Evolutionary conservation across 2,797 vertebrate genomes (phyloP), one percentile per base, ranked within the genome.

Genomic region (Xerus rutilus): DNA sequence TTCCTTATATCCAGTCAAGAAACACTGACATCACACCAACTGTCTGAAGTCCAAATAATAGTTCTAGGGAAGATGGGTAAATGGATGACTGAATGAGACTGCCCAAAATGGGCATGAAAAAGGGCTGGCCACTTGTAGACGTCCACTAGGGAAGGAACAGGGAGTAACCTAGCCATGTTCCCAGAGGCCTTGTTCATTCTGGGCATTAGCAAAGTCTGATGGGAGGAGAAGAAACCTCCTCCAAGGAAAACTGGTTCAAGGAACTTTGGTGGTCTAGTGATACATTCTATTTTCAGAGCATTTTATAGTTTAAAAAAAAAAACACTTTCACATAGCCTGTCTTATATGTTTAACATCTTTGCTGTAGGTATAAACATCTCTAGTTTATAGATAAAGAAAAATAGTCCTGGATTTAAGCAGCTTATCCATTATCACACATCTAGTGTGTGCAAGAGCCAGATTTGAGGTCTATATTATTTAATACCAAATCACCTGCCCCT

Each of bases 361-460:
- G 28, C 47, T 87, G 23, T 76, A 90, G 7, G 35, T 11, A 64
- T 70, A 86, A 69, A 43, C 10, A 83, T 72, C 72, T 78, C 23
- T 76, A 69, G n/a, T 76, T 77, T 23, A 84, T n/a, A 87, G 30
- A 83, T 57, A 20, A 83, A 89, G 39, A 17, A 86, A n/a, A 93
- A 45, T 81, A 15, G 17, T 30, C 23, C 35, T 30, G n/a, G 23
- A 32, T 52, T 69, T 86, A 45, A 67, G 9, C 73, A 20, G 2
- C 18, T 86, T 62, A 59, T 74, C 28, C 35, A 64, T 11, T 43
- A 49, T 54, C 39, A 49, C 3, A n/a, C 25, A 70, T 59, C 18
- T n/a, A 69, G 43, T 67, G 45, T 73, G 13, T n/a, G 62, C 47
- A 67, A 49, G 47, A 86, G 39, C 6, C n/a, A 54, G 45, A 17